Evolutionary conservation across 2,113 vertebrate species (phyloP).

Genomic region (Ivindomyrus marchei): DNA sequence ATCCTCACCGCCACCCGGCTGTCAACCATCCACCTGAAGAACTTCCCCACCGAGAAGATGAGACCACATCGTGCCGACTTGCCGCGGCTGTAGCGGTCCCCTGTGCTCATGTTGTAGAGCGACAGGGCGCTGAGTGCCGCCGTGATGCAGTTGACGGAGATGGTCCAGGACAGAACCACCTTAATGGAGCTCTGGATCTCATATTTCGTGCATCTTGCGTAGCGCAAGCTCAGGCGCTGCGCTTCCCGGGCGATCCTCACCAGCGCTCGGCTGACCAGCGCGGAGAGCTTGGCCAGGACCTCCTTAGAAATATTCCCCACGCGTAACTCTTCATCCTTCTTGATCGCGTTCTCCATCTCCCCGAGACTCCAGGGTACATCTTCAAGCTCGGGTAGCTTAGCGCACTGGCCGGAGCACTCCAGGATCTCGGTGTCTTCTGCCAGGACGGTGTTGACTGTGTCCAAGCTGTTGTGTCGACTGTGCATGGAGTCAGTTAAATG

Average conservation of each 20-base stretch:
- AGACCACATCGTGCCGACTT: slow-evolving; percentile 88
- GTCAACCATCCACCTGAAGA: slow-evolving; percentile 98
- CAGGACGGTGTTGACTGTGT: slow-evolving; percentile 96
- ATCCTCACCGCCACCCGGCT: slow-evolving; percentile 83
- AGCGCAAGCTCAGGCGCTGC: slow-evolving; percentile 87
- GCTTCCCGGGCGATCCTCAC: slow-evolving; percentile 83
- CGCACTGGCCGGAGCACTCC: slow-evolving; percentile 91
- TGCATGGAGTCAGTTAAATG: slow-evolving; percentile 94
- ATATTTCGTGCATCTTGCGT: slow-evolving; percentile 91
- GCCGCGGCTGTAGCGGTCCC: slow-evolving; percentile 84
- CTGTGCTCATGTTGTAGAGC: slow-evolving; percentile 93
- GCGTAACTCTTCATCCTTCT: slow-evolving; percentile 65
- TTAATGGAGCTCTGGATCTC: slow-evolving; percentile 91
- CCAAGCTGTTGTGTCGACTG: slow-evolving; percentile 95
- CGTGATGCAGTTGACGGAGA: slow-evolving; percentile 75
- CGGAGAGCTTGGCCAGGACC: slow-evolving; percentile 78
- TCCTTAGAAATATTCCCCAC: slow-evolving; percentile 62
- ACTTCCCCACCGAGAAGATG: slow-evolving; percentile 84
- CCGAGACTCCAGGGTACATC: slow-evolving; percentile 95
- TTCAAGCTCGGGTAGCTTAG: slow-evolving; percentile 94
- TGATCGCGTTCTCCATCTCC: slow-evolving; percentile 80
- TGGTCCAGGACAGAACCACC: slow-evolving; percentile 82
- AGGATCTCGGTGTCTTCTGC: slow-evolving; percentile 93
- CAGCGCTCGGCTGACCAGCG: slow-evolving; percentile 79
- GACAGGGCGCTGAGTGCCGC: slow-evolving; percentile 85